Base-by-base conservation (phyloP, 2,888 invertebrate genomes). In the Spodoptera picta region DNA sequence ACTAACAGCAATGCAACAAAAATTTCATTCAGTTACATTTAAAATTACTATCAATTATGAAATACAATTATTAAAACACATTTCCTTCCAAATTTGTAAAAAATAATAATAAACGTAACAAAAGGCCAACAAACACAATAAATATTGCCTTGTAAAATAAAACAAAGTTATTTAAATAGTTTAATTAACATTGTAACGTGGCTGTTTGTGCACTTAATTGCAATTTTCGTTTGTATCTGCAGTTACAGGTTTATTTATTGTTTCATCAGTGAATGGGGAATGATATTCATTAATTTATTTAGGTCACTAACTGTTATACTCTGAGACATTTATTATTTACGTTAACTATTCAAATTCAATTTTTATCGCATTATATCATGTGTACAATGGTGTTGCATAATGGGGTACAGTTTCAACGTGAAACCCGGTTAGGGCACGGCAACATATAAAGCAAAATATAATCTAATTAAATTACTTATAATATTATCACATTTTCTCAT, bases 171-270 rank as follows among this genome's bases (percentile, higher is more conserved):
- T 46, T 44, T 48, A 24, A 48, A 55, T 9, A 56, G 46, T 69
- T 56, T 31, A 60, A 73, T 61, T 70, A 56, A 73, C 44, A 42
- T 56, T 43, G 10, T 73, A 73, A 73, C 53, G 55, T 12, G 19
- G 46, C 7, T 12, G 42, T 43, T 36, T 31, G 43, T 58, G 59
- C 50, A 54, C 5, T 54, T 41, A 48, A 61, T 67, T 55, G 45
- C 47, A 47, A 48, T 59, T 31, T 41, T 50, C 7, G 31, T 42
- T 56, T 50, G 67, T 60, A 42, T 42, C n/a, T 60, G 24, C 14
- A 62, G 27, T 69, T 74, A 46, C 55, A 46, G 46, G 48, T 3
- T 63, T 44, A 69, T 46, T 69, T 55, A 70, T 55, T 54, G 27
- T 58, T 43, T 52, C 27, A n/a, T 4, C 23, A 19, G n/a, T 42